phyloP scores from a whole-genome alignment of 2,113 vertebrate genomes.

The Urocolius indicus region DNA sequence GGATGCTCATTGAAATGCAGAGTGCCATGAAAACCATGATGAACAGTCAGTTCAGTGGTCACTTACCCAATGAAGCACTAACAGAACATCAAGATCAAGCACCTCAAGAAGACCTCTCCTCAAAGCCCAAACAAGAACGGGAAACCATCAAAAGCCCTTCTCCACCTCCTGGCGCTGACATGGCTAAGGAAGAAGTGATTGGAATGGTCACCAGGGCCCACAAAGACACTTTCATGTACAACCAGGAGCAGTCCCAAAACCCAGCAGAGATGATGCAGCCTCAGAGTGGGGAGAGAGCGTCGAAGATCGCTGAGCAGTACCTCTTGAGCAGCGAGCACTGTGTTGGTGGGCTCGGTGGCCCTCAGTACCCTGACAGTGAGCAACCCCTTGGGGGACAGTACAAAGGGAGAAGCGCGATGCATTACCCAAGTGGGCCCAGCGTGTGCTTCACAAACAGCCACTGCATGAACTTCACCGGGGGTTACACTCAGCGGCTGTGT shows the following conservation, averaged over 20 bases:
- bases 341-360: constrained; percentile 29
- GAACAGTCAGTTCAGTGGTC: constrained; percentile 84
- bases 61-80: constrained; percentile 72
- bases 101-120: constrained; percentile 72
- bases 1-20: constrained; percentile 98
- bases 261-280: constrained; percentile 65
- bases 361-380: constrained; percentile 73
- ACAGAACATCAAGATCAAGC: constrained; percentile 74
- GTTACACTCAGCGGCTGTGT: constrained; percentile 73
- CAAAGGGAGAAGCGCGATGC: constrained; percentile 77
- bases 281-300: constrained; percentile 62
- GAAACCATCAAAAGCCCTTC: constrained; percentile 74
- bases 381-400: constrained; percentile 79
- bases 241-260: constrained; percentile 81
- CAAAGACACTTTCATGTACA: constrained; percentile 85
- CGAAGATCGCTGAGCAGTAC: constrained; percentile 71
- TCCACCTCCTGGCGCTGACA: constrained; percentile 79
- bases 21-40: constrained; percentile 98
- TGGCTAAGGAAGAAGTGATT: constrained; percentile 89
- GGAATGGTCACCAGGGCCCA: constrained; percentile 80
- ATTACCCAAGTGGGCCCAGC: constrained; percentile 72
- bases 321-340: constrained; percentile 77
- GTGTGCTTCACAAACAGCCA: constrained; percentile 76
- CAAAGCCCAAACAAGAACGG: constrained; percentile 73
- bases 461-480: constrained; percentile 74